Evolutionary conservation across 2,797 vertebrate genomes (phyloP), one percentile per base, ranked within the genome.

Genomic region (Microchirus variegatus): DNA sequence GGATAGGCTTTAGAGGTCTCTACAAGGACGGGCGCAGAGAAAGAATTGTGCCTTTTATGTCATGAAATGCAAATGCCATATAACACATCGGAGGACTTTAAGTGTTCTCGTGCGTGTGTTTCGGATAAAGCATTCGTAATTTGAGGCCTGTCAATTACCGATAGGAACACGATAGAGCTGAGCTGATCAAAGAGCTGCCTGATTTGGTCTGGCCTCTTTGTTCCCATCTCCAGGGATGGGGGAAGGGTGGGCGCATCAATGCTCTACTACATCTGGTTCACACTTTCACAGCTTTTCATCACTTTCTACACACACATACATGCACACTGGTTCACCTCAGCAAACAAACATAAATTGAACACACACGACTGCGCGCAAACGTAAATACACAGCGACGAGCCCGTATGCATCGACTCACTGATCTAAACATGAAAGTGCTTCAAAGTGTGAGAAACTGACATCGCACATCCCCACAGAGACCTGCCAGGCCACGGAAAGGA

Each of bases 181-280:
- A 67, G 56, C 70, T 84, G 89, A 90, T 90, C 80, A 89, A 90
- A 91, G 85, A n/a, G 56, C 65, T 54, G 70, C 66, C 78, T 84
- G 70, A 78, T 87, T 80, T 65, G 77, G 82, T 75, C 86, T 82
- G 78, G 70, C 69, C 64, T 85, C 85, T 89, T 88, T 91, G 84
- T 90, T 90, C 86, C 73, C 70, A 67, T 77, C 87, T 83, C 81
- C n/a, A 42, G 80, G 75, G 87, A 82, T 40, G 11, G 18, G 54
- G 59, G 69, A 41, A 19, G 42, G 60, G 36, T 46, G 40, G 31
- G 9, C 1, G 43, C 42, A 68, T 73, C 6, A 48, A 69, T 57
- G 67, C 59, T 53, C 43, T 19, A 61, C 69, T 66, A 67, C 56
- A 62, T 82, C 60, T 76, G 77, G 52, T 74, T 82, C 67, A 67